phyloP scores from a whole-genome alignment of 2,113 vertebrate species.

The Antechinus flavipes region DNA sequence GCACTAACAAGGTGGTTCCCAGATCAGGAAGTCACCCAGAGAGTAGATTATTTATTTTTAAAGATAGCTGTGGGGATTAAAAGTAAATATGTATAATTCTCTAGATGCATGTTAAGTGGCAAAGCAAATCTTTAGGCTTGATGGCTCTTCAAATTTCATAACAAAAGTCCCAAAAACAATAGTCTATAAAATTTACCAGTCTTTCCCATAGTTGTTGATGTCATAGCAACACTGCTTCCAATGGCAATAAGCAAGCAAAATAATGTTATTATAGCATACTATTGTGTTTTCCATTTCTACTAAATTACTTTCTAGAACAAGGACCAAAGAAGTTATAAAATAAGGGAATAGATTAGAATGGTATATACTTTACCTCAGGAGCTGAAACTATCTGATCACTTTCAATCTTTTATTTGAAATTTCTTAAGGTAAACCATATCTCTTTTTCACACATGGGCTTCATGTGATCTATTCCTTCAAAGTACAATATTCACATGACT shows the following conservation, averaged over 20 bases:
- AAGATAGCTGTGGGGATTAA: not conserved
- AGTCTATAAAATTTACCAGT: not conserved
- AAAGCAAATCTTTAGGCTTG: not conserved
- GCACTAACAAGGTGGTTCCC: too few species aligned
- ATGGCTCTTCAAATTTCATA: not conserved
- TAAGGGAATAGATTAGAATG: not conserved
- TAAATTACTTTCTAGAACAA: slow-evolving; percentile 38
- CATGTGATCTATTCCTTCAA: slow-evolving; percentile 27
- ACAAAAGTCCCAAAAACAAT: not conserved
- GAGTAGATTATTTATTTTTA: not conserved
- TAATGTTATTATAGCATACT: not conserved
- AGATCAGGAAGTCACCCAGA: too few species aligned
- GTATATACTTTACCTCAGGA: not conserved
- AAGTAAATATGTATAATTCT: not conserved
- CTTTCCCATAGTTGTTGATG: not conserved
- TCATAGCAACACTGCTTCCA: not conserved
- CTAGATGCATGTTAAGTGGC: not conserved
- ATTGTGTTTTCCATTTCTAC: slow-evolving; percentile 45
- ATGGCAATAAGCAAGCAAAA: not conserved
- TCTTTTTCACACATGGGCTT: not conserved
- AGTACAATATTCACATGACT: not conserved
- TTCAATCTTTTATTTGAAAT: slow-evolving; percentile 8
- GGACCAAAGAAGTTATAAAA: not conserved
- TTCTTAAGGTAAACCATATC: slow-evolving; percentile 2
- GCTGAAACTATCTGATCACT: slow-evolving; percentile 20